phyloP scores from a whole-genome alignment of 2,113 vertebrate genomes.

The Columba janthina region DNA sequence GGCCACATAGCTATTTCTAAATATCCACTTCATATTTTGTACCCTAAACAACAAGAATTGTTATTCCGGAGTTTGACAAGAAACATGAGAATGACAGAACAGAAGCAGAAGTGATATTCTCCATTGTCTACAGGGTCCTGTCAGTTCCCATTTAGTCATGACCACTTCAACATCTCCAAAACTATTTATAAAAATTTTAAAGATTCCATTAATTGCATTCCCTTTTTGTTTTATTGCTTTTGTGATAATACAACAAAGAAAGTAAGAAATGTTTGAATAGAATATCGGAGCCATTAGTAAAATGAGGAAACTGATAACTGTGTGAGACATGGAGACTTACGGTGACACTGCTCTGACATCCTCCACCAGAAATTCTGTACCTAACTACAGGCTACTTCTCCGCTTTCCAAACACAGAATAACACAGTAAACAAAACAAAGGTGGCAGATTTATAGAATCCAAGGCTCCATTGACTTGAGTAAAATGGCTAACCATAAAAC shows the following conservation, averaged over 20 bases:
- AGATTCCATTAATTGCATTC: background rate
- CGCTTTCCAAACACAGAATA: background rate
- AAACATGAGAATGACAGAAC: background rate
- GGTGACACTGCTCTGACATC: background rate
- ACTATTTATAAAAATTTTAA: accelerated
- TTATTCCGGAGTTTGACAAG: background rate
- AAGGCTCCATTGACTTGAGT: background rate
- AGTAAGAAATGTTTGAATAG: background rate
- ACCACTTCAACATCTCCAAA: background rate
- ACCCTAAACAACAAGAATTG: background rate
- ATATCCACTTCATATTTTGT: background rate
- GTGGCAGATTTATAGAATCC: background rate
- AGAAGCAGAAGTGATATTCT: background rate
- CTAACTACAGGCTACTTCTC: background rate
- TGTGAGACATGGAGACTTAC: background rate
- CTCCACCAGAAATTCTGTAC: background rate
- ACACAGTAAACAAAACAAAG: background rate
- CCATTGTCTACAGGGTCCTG: background rate
- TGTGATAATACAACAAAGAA: background rate
- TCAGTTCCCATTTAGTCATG: background rate
- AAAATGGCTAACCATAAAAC: background rate
- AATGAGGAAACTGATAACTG: background rate
- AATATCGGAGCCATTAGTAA: background rate
- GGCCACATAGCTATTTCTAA: background rate
- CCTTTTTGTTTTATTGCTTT: background rate